Base-by-base conservation (phyloP, 2,888 invertebrate genomes). In the Rhopalosiphum nymphaeae region DNA sequence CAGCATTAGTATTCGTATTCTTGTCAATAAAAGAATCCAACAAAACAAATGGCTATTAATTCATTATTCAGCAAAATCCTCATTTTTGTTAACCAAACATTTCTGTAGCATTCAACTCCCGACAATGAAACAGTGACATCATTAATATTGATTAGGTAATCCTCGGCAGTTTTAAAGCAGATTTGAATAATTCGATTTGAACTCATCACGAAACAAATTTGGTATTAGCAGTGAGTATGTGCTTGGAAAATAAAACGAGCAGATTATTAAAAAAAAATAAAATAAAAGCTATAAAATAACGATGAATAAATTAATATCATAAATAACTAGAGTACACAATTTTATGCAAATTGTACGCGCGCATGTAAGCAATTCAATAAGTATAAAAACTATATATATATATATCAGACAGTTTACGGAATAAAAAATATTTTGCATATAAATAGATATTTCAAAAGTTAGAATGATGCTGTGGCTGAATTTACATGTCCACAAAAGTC, bases 371-470 rank as follows among this genome's bases (percentile, higher is more conserved):
- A 49, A 16, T 46, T 29, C 57, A n/a, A 90, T 46, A 88, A 87
- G 87, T 87, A 49, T n/a, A 85, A 85, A 85, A 85, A 85, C n/a
- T 85, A 85, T 85, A 87, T 36, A 53, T 86, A n/a, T 46, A 46
- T 46, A 46, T n/a, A 90, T 49, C 57, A 21, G 49, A 91, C 91
- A 36, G 49, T 91, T 91, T 78, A 89, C 16, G 25, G 89, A 9
- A 91, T n/a, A 25, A n/a, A n/a, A 78, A 78, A 78, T 49, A 67
- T 67, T 90, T 90, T 90, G 46, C 90, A 90, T 90, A 90, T 67
- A 90, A 90, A 90, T 67, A 91, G 91, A 53, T 16, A 78, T 91
- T 91, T 67, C 67, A 67, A 91, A 67, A 91, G 91, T 91, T 78
- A 49, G 10, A 56, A 53, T 26, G 42, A 91, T 49, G 67, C 49